Conservation (phyloP, 2,797 vertebrate genomes). For the Falco cherrug region DNA sequence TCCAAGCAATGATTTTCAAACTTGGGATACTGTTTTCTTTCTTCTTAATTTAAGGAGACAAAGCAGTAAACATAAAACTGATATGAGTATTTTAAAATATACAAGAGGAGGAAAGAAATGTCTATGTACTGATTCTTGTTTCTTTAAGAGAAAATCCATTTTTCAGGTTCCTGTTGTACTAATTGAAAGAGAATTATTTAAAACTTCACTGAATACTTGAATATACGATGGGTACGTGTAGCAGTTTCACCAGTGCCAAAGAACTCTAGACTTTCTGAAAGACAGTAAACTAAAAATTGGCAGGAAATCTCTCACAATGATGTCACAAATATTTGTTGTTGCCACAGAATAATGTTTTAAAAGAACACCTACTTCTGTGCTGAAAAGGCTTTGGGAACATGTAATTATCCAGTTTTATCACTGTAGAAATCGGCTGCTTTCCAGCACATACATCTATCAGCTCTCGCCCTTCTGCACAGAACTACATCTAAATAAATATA, state of each 20-base stretch:
- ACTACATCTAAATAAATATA: neutral
- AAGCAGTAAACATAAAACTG: constrained; percentile 57
- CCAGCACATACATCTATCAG: neutral
- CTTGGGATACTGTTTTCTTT: neutral
- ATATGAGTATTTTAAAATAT: constrained; percentile 54
- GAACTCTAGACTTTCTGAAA: constrained; percentile 68
- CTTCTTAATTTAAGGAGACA: constrained; percentile 46
- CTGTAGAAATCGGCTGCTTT: constrained; percentile 59
- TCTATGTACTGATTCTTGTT: constrained; percentile 62
- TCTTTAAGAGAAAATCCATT: constrained; percentile 75
- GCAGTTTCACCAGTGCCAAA: constrained; percentile 70
- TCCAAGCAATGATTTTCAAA: constrained; percentile 39
- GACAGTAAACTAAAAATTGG: constrained; percentile 69
- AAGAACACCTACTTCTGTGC: constrained; percentile 55
- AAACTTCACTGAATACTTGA: constrained; percentile 78
- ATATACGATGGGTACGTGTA: constrained; percentile 65
- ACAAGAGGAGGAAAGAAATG: constrained; percentile 43
- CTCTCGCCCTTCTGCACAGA: neutral
- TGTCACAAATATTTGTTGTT: constrained; percentile 64
- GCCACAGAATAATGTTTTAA: constrained; percentile 64
- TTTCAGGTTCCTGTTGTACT: constrained; percentile 69
- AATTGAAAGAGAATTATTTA: constrained; percentile 81
- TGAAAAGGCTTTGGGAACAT: constrained; percentile 52
- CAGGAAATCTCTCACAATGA: constrained; percentile 56
- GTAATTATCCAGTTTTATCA: constrained; percentile 46